Evolutionary conservation across 1,140 invertebrate species (phyloP).

Genomic region (Plectrocnemia conspersa): DNA sequence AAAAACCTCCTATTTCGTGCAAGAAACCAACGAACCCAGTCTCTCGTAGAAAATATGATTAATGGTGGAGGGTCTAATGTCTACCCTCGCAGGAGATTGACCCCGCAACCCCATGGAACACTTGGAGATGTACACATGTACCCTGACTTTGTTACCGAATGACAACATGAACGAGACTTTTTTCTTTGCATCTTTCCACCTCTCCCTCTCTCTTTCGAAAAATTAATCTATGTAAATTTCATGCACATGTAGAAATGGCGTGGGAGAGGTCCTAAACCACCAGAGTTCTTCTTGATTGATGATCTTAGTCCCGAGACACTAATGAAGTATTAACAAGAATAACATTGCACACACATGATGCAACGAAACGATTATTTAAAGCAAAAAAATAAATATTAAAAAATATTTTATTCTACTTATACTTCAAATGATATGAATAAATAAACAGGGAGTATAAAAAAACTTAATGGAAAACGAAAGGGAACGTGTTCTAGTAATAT

Average conservation of each 20-base stretch:
- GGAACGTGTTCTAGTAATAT: slow-evolving; percentile 20
- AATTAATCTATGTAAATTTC: slow-evolving; percentile 3
- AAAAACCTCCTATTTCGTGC: not conserved
- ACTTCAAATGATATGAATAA: not conserved
- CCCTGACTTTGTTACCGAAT: not conserved
- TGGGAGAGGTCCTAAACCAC: not conserved
- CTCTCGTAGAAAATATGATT: slow-evolving; percentile 1
- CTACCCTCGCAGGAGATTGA: slow-evolving; percentile 7
- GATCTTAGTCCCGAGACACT: not conserved
- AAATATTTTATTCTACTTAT: too few species aligned
- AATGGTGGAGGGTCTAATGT: not conserved
- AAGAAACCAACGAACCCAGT: not conserved
- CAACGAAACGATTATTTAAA: too few species aligned
- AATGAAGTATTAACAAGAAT: not conserved
- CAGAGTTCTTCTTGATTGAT: not conserved
- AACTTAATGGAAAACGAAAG: slow-evolving; percentile 11
- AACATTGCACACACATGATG: too few species aligned
- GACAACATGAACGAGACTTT: not conserved
- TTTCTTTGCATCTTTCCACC: not conserved
- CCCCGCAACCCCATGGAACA: not conserved
- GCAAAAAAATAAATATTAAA: too few species aligned
- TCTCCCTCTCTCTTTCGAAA: not conserved
- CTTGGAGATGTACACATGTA: not conserved
- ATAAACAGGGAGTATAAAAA: slow-evolving; percentile 7
- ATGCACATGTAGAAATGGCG: slow-evolving; percentile 1